phyloP scores from a whole-genome alignment of 35 echinoderm and acorn worm genomes.

The Acanthaster planci region DNA sequence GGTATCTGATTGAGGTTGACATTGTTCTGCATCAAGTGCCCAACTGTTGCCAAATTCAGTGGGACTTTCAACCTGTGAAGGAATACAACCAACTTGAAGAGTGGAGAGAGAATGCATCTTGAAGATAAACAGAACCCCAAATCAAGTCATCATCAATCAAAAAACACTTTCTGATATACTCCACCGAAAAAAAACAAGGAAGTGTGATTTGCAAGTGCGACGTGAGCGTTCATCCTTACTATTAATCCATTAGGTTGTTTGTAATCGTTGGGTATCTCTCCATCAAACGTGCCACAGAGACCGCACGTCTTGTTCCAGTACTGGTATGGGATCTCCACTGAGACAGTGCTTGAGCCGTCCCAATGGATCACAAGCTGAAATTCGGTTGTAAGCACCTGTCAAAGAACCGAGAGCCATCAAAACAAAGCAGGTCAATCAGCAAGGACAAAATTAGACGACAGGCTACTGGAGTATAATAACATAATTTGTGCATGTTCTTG shows the following conservation, averaged over 20 bases:
- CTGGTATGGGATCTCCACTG: slow-evolving; percentile 16
- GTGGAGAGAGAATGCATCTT: not conserved
- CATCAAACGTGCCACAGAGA: slow-evolving; percentile 87
- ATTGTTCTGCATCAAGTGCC: slow-evolving; percentile 34
- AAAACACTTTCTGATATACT: no score
- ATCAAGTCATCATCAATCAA: no score
- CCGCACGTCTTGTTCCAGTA: slow-evolving; percentile 69
- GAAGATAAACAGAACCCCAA: no score
- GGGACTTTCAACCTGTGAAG: not conserved
- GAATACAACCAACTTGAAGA: slow-evolving; percentile 5
- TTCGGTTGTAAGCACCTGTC: slow-evolving; percentile 13
- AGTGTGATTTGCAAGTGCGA: no score
- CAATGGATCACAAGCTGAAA: slow-evolving; percentile 30
- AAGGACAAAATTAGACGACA: slow-evolving; percentile 1
- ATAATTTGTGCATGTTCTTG: no score
- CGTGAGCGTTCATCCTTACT: slow-evolving; percentile 37
- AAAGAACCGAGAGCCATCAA: no score
- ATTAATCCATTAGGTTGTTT: slow-evolving; percentile 43
- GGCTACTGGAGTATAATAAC: no score
- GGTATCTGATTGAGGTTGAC: slow-evolving; percentile 22
- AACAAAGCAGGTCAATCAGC: not conserved
- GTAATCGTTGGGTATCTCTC: slow-evolving; percentile 57
- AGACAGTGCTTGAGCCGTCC: not conserved
- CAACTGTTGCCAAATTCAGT: slow-evolving; percentile 61
- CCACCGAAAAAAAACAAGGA: no score